A percentile compares a stretch with the other conserved stretches of the same genome.
These are phyloP conservation scores for Adelphocoris suturalis DNA, from an alignment of 2,888 invertebrate species.

Conservation along the genomic window DNA sequence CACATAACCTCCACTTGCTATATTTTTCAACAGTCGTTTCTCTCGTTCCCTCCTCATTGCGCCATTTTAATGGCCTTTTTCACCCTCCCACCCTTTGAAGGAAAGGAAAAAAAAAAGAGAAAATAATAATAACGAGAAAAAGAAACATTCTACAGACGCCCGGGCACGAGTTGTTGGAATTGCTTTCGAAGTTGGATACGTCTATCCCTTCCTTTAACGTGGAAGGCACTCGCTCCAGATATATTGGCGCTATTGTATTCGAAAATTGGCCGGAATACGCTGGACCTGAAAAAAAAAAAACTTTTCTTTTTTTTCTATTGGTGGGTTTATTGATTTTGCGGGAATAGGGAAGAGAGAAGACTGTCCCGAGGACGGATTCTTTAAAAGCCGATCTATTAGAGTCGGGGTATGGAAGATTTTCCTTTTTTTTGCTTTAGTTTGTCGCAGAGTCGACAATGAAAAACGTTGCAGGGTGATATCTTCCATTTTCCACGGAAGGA, in stretches of 20 bases:
- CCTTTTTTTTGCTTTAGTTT: not conserved
- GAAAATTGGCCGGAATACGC: slow-evolving; percentile 63
- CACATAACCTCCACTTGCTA: not conserved
- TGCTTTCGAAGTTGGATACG: slow-evolving; percentile 59
- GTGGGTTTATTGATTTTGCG: slow-evolving; percentile 41
- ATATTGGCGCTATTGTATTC: slow-evolving; percentile 59
- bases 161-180: slow-evolving; percentile 53
- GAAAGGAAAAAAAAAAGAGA: not conserved
- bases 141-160: slow-evolving; percentile 52
- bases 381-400: slow-evolving; percentile 51
- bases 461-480: too few species aligned
- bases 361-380: not conserved
- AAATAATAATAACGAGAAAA: slow-evolving; percentile 55
- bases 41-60: not conserved
- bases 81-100: not conserved
- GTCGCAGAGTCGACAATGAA: too few species aligned
- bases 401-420: not conserved
- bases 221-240: slow-evolving; percentile 45
- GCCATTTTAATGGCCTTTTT: slow-evolving; percentile 48
- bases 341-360: not conserved
- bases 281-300: slow-evolving; percentile 1
- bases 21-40: not conserved
- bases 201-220: slow-evolving; percentile 54
- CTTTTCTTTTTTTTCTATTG: slow-evolving; percentile 12
- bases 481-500: too few species aligned